phyloP scores from a whole-genome alignment of 2,888 invertebrate species.

The Falcaria lacertinaria region DNA sequence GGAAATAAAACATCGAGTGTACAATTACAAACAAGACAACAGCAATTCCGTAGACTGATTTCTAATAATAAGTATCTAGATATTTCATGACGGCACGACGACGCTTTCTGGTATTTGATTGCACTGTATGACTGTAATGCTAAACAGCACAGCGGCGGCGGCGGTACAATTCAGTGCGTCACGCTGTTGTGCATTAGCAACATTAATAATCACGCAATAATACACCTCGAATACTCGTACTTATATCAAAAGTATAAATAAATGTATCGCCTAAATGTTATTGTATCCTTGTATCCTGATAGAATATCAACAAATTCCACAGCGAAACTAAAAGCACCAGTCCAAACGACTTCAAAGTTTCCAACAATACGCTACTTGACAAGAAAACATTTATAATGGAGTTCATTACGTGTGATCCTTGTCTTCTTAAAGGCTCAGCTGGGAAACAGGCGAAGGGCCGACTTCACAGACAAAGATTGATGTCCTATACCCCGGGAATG shows the following conservation, averaged over 20 bases:
- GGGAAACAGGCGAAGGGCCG: constrained; percentile 48
- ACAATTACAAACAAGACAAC: constrained; percentile 49
- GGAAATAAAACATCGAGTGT: constrained; percentile 38
- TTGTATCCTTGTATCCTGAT: too few relatives aligned
- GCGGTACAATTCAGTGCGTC: constrained; percentile 31
- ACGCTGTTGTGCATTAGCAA: constrained; percentile 28
- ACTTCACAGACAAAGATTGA: constrained; percentile 64
- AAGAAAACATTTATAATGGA: constrained; percentile 37
- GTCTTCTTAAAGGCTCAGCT: constrained; percentile 40
- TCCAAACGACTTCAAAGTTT: background rate
- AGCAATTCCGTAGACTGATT: constrained; percentile 38
- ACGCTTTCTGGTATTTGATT: constrained; percentile 40
- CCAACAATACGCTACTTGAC: constrained; percentile 12
- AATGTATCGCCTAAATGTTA: too few relatives aligned
- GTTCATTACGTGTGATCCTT: constrained; percentile 49
- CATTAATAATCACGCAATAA: constrained; percentile 24
- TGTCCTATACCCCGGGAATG: constrained; percentile 36
- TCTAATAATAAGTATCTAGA: constrained; percentile 40
- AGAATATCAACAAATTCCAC: too few relatives aligned
- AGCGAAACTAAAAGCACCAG: too few relatives aligned
- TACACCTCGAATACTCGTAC: background rate
- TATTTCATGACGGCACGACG: constrained; percentile 30
- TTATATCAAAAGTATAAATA: too few relatives aligned
- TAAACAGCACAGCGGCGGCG: constrained; percentile 31
- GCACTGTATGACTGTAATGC: constrained; percentile 24